Evolutionary conservation across 2,888 invertebrate species (phyloP), one percentile per base, ranked within the genome.

Genomic region (Seira ritae): DNA sequence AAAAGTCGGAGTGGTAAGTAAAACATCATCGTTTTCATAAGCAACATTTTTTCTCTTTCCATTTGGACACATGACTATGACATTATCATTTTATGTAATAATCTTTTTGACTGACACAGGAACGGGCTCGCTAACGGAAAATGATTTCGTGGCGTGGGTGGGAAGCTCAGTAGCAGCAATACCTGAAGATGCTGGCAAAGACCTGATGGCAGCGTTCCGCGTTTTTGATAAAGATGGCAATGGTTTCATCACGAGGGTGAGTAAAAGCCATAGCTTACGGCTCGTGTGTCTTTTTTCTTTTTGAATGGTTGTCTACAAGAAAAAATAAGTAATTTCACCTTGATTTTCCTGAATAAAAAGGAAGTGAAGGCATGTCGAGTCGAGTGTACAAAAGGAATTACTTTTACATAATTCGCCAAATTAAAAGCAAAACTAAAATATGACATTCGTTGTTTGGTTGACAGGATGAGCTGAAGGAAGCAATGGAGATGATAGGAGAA

Each of bases 171-270:
- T 82, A 23, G 76, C 77, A 10, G 77, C 82, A 31, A 77, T 79
- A 67, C 74, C 79, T 68, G 76, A 80, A 12, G 80, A 80, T 68
- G 76, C 72, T 17, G 46, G 67, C 23, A 80, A 94, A 90, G 96
- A 97, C 91, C 92, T 97, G 88, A 93, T 96, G 89, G 96, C 97
- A 83, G 97, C 97, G 89, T 97, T 97, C 92, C 93, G 95, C 90
- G 96, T 96, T 75, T 97, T 97, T 91, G 97, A 97, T 92, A 94
- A 96, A 81, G 96, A 97, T 90, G 94, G 95, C 90, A 96, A 97
- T 91, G 97, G 97, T 42, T 97, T 95, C 91, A 97, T 97, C 90
- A 96, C 95, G 60, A 89, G 89, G 74, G 90, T 90, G 84, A 68
- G 72, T 20, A 15, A 1, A 19, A n/a, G n/a, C n/a, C n/a, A n/a